Percentiles rank a stretch among this genome's conserved stretches.
These are phyloP conservation scores for Salvelinus alpinus DNA, from an alignment of 2,113 vertebrate genomes.

Conservation along the genomic window DNA sequence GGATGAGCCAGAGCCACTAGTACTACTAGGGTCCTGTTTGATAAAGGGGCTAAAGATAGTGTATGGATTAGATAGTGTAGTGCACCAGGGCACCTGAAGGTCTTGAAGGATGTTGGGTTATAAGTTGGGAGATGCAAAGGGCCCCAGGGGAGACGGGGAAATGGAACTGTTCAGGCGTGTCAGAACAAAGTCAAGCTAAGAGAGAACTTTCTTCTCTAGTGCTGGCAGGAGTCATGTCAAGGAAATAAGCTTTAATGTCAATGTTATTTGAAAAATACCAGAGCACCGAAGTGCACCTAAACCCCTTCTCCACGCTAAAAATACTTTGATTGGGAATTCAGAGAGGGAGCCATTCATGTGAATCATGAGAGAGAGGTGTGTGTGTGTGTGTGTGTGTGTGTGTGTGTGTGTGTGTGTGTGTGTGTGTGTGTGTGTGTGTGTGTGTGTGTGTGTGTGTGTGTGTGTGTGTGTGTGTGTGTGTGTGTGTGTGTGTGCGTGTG, in stretches of 20 bases:
- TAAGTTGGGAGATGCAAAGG: slow-evolving; percentile 34
- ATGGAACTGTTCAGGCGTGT: slow-evolving; percentile 56
- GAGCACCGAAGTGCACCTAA: slow-evolving; percentile 60
- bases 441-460: no score
- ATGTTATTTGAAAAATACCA: slow-evolving; percentile 60
- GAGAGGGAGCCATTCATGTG: slow-evolving; percentile 36
- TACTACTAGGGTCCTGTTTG: background rate
- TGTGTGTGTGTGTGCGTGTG: no score
- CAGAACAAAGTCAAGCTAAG: slow-evolving; percentile 42
- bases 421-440: no score
- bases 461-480: no score
- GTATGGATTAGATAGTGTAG: background rate
- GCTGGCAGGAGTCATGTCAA: slow-evolving; percentile 1
- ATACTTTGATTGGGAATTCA: slow-evolving; percentile 40
- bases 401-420: no score
- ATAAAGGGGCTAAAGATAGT: background rate
- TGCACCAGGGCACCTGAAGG: background rate
- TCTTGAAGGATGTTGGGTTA: background rate
- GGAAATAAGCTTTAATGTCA: slow-evolving; percentile 49
- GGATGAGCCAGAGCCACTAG: no score
- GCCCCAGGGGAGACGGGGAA: slow-evolving; percentile 29
- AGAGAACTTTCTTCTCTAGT: slow-evolving; percentile 28
- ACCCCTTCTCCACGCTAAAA: slow-evolving; percentile 35
- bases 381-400: no score
- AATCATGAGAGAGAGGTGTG: background rate